Conservation (phyloP, 53 echinoderm and acorn worm genomes). For the Zoroaster sp. region DNA sequence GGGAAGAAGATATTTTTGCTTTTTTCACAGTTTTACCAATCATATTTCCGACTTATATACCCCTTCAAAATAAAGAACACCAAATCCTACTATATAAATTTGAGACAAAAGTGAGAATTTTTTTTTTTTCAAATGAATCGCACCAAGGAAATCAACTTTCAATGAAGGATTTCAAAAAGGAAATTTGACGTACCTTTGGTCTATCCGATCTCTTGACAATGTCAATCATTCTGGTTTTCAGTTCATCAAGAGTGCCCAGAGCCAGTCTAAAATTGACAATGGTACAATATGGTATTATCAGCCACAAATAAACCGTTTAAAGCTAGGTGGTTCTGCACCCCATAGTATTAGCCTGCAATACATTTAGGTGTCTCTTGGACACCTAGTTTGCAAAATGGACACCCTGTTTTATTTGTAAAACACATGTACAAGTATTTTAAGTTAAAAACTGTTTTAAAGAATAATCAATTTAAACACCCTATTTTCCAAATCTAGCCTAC, state of each 20-base stretch:
- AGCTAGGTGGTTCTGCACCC: too few relatives aligned
- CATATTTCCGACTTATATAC: too few relatives aligned
- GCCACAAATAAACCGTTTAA: too few relatives aligned
- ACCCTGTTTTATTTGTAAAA: too few relatives aligned
- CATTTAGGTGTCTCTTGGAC: not conserved
- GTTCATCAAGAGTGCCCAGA: constrained; percentile 72
- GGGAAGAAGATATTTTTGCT: not conserved
- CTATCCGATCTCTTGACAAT: constrained; percentile 71
- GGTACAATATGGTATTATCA: not conserved
- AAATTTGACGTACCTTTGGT: constrained; percentile 78
- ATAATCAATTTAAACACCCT: too few relatives aligned
- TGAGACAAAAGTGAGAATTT: not conserved
- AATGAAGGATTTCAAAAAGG: not conserved
- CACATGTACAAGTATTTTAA: too few relatives aligned
- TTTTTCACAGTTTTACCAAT: not conserved
- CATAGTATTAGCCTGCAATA: too few relatives aligned
- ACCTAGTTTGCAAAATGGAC: too few relatives aligned
- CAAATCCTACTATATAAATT: too few relatives aligned
- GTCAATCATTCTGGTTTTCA: constrained; percentile 74
- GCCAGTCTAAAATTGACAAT: constrained; percentile 62
- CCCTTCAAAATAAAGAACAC: too few relatives aligned
- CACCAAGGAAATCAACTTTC: not conserved
- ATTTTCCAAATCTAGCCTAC: too few relatives aligned
- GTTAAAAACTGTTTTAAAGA: too few relatives aligned
- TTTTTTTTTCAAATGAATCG: not conserved